These are phyloP conservation scores for Pelobates cultripes DNA, from an alignment of 2,797 vertebrate genomes.

Conservation along the genomic window DNA sequence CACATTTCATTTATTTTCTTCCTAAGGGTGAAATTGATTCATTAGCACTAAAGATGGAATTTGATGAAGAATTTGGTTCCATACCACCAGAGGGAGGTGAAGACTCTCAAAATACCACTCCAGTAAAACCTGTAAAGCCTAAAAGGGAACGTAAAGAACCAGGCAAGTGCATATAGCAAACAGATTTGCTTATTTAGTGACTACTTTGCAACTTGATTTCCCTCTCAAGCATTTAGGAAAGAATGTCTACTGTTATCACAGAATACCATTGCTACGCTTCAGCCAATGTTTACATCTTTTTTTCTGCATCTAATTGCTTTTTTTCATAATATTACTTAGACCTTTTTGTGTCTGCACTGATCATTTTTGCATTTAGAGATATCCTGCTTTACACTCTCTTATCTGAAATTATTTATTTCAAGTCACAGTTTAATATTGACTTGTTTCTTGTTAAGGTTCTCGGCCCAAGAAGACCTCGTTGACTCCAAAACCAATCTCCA, in stretches of 20 bases:
- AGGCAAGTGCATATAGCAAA: slow-evolving; percentile 70
- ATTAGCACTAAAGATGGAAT: slow-evolving; percentile 82
- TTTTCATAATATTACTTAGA: too few species aligned
- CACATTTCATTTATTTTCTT: neutral
- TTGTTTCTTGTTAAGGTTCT: slow-evolving; percentile 67
- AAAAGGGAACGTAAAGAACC: slow-evolving; percentile 94
- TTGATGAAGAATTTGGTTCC: slow-evolving; percentile 86
- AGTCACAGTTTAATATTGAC: neutral
- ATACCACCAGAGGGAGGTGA: slow-evolving; percentile 77
- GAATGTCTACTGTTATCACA: too few species aligned
- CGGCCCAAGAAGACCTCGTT: slow-evolving; percentile 82
- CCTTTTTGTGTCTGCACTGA: too few species aligned
- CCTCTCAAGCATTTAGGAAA: too few species aligned
- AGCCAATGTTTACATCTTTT: too few species aligned
- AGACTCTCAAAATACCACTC: slow-evolving; percentile 71
- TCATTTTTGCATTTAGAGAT: too few species aligned
- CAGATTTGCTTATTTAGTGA: too few species aligned
- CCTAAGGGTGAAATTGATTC: slow-evolving; percentile 84
- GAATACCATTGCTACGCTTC: too few species aligned
- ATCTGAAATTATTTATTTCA: too few species aligned
- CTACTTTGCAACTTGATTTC: too few species aligned
- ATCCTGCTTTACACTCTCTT: too few species aligned
- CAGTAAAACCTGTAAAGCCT: slow-evolving; percentile 75
- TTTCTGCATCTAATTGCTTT: too few species aligned
- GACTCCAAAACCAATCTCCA: slow-evolving; percentile 68